These are phyloP conservation scores for Aphis gossypii DNA, from an alignment of 1,140 invertebrate species.

Conservation along the genomic window DNA sequence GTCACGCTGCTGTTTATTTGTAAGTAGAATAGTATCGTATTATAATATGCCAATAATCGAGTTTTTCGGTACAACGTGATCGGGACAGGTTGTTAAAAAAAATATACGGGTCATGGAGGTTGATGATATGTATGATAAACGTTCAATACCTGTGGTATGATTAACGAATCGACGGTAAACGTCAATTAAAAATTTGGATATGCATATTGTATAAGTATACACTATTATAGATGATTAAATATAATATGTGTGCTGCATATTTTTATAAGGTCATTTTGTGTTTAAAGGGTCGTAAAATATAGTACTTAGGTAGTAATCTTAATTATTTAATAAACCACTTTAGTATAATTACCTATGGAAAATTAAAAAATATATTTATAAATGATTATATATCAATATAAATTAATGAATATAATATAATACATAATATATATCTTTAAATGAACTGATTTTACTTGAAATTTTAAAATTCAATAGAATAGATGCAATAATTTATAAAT, in stretches of 20 bases:
- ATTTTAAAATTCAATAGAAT: background rate
- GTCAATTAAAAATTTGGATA: constrained; percentile 3
- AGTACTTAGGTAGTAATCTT: background rate
- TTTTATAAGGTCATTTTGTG: background rate
- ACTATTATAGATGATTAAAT: background rate
- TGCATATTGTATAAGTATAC: background rate
- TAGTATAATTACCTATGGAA: background rate
- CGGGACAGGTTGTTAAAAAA: constrained; percentile 10
- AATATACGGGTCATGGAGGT: background rate
- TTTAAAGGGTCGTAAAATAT: background rate
- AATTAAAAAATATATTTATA: background rate
- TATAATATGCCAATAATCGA: background rate
- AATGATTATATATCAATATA: too few species aligned
- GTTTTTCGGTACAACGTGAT: constrained; percentile 54
- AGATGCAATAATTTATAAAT: background rate
- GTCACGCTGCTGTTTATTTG: constrained; percentile 28
- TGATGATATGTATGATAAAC: background rate
- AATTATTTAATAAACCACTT: background rate
- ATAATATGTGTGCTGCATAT: background rate
- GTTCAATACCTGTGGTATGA: background rate
- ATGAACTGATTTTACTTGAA: background rate
- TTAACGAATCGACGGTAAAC: background rate
- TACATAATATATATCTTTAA: background rate
- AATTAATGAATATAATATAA: too few species aligned
- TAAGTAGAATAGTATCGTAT: background rate